Percentiles rank a stretch among this genome's conserved stretches.
phyloP scores from a whole-genome alignment of 1,140 invertebrate species.

The Drosophila neocordata region DNA sequence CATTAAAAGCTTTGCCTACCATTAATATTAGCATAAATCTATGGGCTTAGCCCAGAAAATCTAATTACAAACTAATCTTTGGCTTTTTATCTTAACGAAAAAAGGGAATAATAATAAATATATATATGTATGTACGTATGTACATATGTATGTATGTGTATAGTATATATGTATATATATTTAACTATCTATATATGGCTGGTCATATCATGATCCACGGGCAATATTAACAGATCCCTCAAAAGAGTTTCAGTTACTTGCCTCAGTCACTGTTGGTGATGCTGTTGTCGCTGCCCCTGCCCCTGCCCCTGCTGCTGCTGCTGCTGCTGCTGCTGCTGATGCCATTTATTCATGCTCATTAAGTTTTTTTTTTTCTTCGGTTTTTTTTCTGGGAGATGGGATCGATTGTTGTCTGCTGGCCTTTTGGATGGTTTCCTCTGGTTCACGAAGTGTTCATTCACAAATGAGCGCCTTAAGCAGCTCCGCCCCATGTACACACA shows the following conservation, averaged over 20 bases:
- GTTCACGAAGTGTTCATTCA: constrained; percentile 79
- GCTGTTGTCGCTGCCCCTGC: constrained; percentile 39
- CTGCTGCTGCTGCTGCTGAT: constrained; percentile 33
- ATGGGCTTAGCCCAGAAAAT: constrained; percentile 51
- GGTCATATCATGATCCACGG: constrained; percentile 26
- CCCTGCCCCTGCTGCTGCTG: no score
- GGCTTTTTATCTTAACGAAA: constrained; percentile 52
- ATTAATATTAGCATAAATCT: constrained; percentile 76
- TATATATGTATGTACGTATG: not conserved
- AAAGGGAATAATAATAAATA: constrained; percentile 10
- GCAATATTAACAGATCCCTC: constrained; percentile 37
- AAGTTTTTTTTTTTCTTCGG: constrained; percentile 52
- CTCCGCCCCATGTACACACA: constrained; percentile 72
- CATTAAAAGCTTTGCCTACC: constrained; percentile 55
- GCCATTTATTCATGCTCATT: constrained; percentile 81
- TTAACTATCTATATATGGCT: constrained; percentile 10
- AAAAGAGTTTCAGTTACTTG: constrained; percentile 22
- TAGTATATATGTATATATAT: not conserved
- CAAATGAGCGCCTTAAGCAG: constrained; percentile 81
- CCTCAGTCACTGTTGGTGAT: constrained; percentile 20
- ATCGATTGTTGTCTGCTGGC: constrained; percentile 48
- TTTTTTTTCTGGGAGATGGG: constrained; percentile 37
- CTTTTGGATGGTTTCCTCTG: constrained; percentile 36
- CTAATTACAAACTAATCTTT: constrained; percentile 72
- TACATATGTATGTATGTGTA: no score